Percentiles rank a stretch among this genome's conserved stretches.
These are phyloP conservation scores for Xenentodon cancila DNA, from an alignment of 2,797 vertebrate genomes.

Conservation along the genomic window DNA sequence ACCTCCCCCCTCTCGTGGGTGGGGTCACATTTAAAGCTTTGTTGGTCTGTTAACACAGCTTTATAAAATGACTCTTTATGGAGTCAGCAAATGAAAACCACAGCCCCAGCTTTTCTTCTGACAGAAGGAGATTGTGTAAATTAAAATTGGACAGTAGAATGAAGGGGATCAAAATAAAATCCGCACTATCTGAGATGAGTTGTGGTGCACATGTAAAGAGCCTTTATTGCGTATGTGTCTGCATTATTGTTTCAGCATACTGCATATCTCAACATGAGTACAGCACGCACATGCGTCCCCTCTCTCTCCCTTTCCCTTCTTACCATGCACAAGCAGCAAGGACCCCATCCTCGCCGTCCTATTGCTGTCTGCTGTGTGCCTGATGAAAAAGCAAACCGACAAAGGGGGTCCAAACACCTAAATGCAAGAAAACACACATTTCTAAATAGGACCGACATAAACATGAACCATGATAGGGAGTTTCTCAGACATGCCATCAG, in stretches of 20 bases:
- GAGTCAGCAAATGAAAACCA: slow-evolving; percentile 77
- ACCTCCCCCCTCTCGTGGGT: slow-evolving; percentile 70
- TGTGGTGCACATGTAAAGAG: slow-evolving; percentile 35
- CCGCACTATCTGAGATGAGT: slow-evolving; percentile 62
- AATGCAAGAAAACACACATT: slow-evolving; percentile 63
- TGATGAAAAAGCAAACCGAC: slow-evolving; percentile 75
- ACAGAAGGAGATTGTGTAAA: slow-evolving; percentile 51
- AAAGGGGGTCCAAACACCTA: slow-evolving; percentile 40
- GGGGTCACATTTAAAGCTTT: slow-evolving; percentile 76
- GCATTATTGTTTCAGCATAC: slow-evolving; percentile 47
- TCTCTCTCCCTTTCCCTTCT: slow-evolving; percentile 37
- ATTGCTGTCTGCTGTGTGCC: slow-evolving; percentile 76
- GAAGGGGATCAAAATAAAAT: slow-evolving; percentile 33
- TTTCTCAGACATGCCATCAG: slow-evolving; percentile 52
- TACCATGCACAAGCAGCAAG: slow-evolving; percentile 62
- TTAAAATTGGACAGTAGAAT: slow-evolving; percentile 19
- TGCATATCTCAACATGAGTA: slow-evolving; percentile 68
- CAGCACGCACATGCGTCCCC: slow-evolving; percentile 45
- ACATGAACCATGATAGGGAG: slow-evolving; percentile 54
- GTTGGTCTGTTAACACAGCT: slow-evolving; percentile 79
- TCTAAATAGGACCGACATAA: slow-evolving; percentile 68
- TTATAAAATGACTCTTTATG: slow-evolving; percentile 79
- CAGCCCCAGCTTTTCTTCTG: slow-evolving; percentile 55
- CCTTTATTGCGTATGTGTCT: slow-evolving; percentile 18
- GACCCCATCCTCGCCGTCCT: slow-evolving; percentile 70